phyloP scores from a whole-genome alignment of 2,888 invertebrate genomes.

The Cheilosia impressa region DNA sequence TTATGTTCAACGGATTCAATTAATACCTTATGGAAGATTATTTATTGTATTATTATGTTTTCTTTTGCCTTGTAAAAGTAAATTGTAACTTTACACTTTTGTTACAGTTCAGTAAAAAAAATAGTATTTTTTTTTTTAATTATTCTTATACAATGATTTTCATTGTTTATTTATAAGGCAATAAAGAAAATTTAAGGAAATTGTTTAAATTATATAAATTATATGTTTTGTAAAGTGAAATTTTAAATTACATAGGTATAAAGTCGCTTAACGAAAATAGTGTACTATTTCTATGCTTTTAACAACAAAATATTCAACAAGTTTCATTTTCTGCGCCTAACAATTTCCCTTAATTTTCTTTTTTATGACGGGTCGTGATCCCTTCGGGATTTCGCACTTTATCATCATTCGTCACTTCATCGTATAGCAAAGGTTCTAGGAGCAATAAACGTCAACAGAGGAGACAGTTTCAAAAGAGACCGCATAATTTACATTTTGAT shows the following conservation, averaged over 20 bases:
- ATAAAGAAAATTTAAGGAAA: no score
- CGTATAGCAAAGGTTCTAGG: constrained; percentile 55
- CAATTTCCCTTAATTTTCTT: constrained; percentile 56
- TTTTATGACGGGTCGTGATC: constrained; percentile 56
- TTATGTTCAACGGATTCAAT: no score
- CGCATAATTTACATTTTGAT: constrained; percentile 20
- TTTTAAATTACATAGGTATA: neutral
- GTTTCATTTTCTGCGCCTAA: constrained; percentile 61
- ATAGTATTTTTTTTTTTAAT: no score
- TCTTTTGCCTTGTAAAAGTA: no score
- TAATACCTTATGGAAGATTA: no score
- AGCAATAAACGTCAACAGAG: constrained; percentile 52
- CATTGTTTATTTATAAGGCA: no score
- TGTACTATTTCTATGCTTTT: constrained; percentile 26
- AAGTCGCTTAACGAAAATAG: constrained; percentile 6
- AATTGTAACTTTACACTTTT: no score
- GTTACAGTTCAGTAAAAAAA: no score
- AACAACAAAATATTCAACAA: constrained; percentile 41
- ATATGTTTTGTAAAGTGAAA: no score
- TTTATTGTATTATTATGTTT: no score
- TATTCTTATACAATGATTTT: no score
- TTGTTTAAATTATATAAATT: neutral
- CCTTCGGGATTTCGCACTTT: constrained; percentile 49
- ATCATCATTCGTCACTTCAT: constrained; percentile 54
- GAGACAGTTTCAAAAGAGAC: constrained; percentile 46